Conservation (phyloP, 2,888 invertebrate genomes). For the Heliconius ismenius region DNA sequence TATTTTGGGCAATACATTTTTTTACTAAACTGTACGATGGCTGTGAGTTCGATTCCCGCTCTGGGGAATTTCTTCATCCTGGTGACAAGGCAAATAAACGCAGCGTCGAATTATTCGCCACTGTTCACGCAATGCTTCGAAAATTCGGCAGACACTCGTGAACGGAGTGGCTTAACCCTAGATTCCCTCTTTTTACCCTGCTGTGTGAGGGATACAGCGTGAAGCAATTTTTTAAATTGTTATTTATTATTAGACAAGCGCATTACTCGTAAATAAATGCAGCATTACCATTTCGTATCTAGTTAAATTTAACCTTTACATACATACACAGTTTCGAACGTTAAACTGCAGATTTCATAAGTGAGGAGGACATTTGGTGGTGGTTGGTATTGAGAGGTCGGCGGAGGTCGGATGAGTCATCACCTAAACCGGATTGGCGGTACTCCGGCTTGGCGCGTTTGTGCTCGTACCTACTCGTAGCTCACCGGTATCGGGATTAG, state of each 20-base stretch:
- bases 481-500: conserved; percentile 27
- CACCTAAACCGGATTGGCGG: conserved; percentile 68
- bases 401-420: conserved; percentile 72
- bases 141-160: no score
- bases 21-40: no score
- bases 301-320: conserved; percentile 30
- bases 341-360: conserved; percentile 30
- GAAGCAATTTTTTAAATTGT: no score
- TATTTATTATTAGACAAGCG: neutral
- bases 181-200: no score
- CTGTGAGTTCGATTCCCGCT: no score
- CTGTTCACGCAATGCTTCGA: no score
- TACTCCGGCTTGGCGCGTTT: conserved; percentile 40
- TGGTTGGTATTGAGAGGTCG: conserved; percentile 60
- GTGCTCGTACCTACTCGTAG: neutral
- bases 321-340: conserved; percentile 3
- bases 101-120: no score
- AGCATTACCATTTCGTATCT: neutral
- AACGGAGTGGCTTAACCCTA: no score
- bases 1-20: no score
- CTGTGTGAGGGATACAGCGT: no score
- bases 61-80: no score
- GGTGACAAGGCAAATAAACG: no score
- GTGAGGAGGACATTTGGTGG: conserved; percentile 32
- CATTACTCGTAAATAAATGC: neutral